phyloP scores from a whole-genome alignment of 2,888 invertebrate species.

The Coleophora flavipennella region DNA sequence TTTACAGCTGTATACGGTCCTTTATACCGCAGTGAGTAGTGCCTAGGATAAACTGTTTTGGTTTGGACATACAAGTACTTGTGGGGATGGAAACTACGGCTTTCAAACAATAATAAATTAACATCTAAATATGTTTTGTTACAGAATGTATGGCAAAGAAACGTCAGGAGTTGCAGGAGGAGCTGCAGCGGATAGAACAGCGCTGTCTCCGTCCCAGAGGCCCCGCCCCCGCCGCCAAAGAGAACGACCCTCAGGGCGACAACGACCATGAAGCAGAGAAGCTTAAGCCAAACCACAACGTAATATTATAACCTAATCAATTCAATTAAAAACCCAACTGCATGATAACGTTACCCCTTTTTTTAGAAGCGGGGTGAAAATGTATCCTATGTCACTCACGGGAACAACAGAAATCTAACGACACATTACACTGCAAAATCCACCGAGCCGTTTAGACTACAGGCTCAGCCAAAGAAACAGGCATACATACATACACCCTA shows the following conservation, averaged over 20 bases:
- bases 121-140: slow-evolving; percentile 13
- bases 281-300: slow-evolving; percentile 1
- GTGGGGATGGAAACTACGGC: too few relatives aligned
- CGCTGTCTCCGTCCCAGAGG: slow-evolving; percentile 46
- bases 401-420: too few relatives aligned
- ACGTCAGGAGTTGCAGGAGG: slow-evolving; percentile 75
- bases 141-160: slow-evolving; percentile 77
- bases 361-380: too few relatives aligned
- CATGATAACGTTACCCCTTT: too few relatives aligned
- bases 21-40: slow-evolving; percentile 50
- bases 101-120: neutral
- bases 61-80: neutral
- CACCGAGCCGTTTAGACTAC: too few relatives aligned
- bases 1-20: slow-evolving; percentile 50
- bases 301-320: too few relatives aligned
- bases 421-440: too few relatives aligned
- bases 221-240: slow-evolving; percentile 38
- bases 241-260: slow-evolving; percentile 35
- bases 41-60: neutral
- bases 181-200: slow-evolving; percentile 76
- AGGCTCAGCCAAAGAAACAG: too few relatives aligned
- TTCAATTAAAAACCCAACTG: too few relatives aligned
- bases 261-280: slow-evolving; percentile 8
- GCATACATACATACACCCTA: too few relatives aligned
- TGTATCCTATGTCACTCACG: too few relatives aligned